These are phyloP conservation scores for Uria lomvia DNA, from an alignment of 2,113 vertebrate genomes.

Conservation along the genomic window DNA sequence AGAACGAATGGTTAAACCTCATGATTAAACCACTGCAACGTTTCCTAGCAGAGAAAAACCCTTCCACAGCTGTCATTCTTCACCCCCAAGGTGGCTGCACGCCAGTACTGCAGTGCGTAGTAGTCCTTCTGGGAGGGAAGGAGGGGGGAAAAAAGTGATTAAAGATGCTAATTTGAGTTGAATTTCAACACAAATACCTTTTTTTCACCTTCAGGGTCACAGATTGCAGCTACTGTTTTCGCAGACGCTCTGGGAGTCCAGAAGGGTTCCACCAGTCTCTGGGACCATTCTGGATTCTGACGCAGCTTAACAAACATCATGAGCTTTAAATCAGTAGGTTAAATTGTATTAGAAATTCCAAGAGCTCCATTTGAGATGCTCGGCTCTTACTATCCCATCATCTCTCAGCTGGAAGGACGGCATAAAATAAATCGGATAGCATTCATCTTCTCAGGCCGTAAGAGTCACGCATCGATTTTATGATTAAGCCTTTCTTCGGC, in stretches of 20 bases:
- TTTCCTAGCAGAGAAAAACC: neutral
- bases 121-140: neutral
- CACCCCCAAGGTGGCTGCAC: neutral
- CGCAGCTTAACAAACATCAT: neutral
- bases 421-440: neutral
- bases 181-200: neutral
- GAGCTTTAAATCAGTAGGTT: neutral
- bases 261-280: neutral
- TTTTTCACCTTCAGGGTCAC: neutral
- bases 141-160: neutral
- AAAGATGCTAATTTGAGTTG: neutral
- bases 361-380: neutral
- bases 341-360: neutral
- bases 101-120: neutral
- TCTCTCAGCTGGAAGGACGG: neutral
- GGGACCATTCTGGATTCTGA: neutral
- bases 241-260: neutral
- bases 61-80: neutral
- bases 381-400: neutral
- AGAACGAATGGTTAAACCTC: conserved; percentile 1
- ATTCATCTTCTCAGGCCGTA: neutral
- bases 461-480: neutral
- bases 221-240: neutral
- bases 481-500: conserved; percentile 8
- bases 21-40: neutral